These are phyloP conservation scores for Phocides pigmalion DNA, from an alignment of 1,140 invertebrate genomes.

Conservation along the genomic window DNA sequence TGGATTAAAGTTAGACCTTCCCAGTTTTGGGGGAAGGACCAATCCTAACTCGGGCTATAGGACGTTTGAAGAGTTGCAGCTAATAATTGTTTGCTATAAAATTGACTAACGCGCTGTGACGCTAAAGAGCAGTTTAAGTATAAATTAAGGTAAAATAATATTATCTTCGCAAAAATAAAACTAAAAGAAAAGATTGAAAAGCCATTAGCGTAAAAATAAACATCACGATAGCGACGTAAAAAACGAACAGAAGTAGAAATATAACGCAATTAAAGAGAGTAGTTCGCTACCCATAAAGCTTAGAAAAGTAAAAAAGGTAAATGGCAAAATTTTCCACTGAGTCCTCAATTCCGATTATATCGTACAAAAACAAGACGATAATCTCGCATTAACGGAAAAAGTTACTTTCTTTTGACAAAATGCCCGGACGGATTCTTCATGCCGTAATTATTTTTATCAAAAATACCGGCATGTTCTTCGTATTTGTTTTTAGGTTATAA, in stretches of 20 bases:
- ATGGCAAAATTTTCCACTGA: slow-evolving; percentile 18
- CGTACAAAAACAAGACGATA: slow-evolving; percentile 21
- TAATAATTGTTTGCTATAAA: too few species aligned
- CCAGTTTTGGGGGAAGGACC: too few species aligned
- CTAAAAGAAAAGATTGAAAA: neutral
- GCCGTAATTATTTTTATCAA: too few species aligned
- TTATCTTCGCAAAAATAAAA: too few species aligned
- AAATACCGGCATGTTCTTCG: too few species aligned
- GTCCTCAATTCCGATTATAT: neutral
- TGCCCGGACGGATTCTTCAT: slow-evolving; percentile 6
- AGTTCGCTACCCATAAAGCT: slow-evolving; percentile 6
- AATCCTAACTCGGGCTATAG: too few species aligned
- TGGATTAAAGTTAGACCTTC: too few species aligned
- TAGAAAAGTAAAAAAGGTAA: slow-evolving; percentile 12
- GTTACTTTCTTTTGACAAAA: slow-evolving; percentile 15
- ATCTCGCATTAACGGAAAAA: slow-evolving; percentile 9
- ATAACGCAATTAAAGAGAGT: slow-evolving; percentile 10
- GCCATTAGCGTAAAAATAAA: neutral
- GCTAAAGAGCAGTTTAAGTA: too few species aligned
- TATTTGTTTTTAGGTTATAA: too few species aligned
- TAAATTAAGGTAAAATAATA: too few species aligned
- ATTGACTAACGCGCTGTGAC: too few species aligned
- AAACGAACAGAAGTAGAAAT: slow-evolving; percentile 10
- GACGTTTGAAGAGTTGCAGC: too few species aligned
- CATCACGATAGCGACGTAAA: neutral